Base-by-base conservation (phyloP, 2,113 vertebrate genomes). In the Echinops telfairi region DNA sequence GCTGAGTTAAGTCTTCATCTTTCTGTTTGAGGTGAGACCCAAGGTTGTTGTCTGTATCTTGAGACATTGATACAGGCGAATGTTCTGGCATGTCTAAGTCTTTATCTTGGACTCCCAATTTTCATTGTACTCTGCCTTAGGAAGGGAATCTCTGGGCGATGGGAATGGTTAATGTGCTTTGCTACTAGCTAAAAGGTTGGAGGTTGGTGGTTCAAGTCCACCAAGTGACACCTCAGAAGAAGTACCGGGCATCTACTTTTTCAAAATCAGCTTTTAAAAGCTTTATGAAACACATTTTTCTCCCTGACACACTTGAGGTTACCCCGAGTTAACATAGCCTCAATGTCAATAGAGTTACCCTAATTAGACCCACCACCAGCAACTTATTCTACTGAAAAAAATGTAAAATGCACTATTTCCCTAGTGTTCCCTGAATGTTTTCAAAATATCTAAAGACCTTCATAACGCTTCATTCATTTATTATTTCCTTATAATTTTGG, bases 91-190 rank as follows among this genome's bases (percentile, higher is more conserved):
- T 66, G 6, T 66, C 29, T 68, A 31, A 68, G 27, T 68, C 6
- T 0, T 31, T 6, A 6, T 70, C 31, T 70, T n/a, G 31, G 31
- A 2, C 31, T 70, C 66, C 66, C 23, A 66, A 6, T 66, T 25
- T 96, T 93, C 86, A 64, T 92, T 91, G 79, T 64, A 73, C 47
- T 40, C 83, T 73, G 71, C 80, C 40, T 86, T 88, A 96, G 96
- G 76, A 27, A 95, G 85, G 15, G 17, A 71, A 14, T 33, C n/a
- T 20, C 70, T 8, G 17, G 3, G 70, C 7, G 17, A 71, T 71
- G n/a, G 3, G 19, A 71, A 20, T 33, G 15, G n/a, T 71, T 71
- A 71, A 17, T 33, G 17, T 8, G 25, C 8, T 71, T 71, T 14
- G 15, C 70, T 71, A n/a, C 70, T 71, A 71, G 15, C 1, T n/a